Percentiles rank a stretch among this genome's conserved stretches.
These are phyloP conservation scores for Drosophila quinaria DNA, from an alignment of 2,888 invertebrate genomes.

Conservation along the genomic window DNA sequence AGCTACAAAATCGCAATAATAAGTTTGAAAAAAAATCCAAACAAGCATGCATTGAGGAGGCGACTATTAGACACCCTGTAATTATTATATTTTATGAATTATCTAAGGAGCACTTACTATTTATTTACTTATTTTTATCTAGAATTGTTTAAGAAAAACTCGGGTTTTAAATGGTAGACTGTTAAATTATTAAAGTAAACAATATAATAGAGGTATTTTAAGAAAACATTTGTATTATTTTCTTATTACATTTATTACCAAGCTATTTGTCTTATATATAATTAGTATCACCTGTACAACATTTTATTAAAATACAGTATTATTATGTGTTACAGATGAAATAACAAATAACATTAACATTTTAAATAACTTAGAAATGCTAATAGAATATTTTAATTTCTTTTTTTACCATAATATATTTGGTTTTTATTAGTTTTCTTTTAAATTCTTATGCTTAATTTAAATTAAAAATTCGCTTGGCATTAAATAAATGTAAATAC, in stretches of 20 bases:
- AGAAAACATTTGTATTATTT: not conserved
- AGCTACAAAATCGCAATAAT: constrained; percentile 60
- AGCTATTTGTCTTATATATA: no score
- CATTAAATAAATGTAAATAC: not conserved
- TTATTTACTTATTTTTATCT: not conserved
- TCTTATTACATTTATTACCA: not conserved
- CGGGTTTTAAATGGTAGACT: no score
- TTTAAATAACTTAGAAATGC: not conserved
- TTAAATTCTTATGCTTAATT: no score
- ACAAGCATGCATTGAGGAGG: rapidly evolving
- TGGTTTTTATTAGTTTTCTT: no score
- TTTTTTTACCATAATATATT: no score
- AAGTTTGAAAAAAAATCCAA: constrained; percentile 47
- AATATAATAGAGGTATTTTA: no score
- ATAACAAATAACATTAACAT: not conserved
- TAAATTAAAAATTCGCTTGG: no score
- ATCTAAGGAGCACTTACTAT: not conserved
- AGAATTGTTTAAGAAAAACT: not conserved
- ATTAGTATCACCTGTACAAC: no score
- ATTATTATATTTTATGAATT: not conserved
- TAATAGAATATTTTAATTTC: no score
- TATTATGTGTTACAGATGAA: not conserved
- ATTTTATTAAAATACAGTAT: not conserved
- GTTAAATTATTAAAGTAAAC: no score
- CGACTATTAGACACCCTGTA: constrained; percentile 32